Evolutionary conservation across 2,797 vertebrate species (phyloP), one percentile per base, ranked within the genome.

Genomic region (Pelochelys cantorii): DNA sequence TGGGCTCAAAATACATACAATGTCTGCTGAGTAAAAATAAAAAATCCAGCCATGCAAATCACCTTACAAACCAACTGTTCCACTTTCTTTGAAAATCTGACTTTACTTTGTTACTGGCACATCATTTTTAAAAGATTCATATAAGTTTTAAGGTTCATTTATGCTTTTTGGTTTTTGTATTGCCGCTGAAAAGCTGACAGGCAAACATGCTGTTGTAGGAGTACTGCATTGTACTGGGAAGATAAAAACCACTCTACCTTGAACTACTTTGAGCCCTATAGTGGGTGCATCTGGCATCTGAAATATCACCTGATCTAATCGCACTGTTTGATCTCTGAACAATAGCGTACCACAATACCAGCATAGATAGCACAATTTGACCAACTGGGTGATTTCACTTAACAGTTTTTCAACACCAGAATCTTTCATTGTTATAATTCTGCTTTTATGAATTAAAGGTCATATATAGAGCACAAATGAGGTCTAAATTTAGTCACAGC

Each of bases 401-500:
- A 86, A 78, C 94, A 91, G 90, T 89, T 96, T 95, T 83, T 59
- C 85, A 93, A 96, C 97, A 94, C 93, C 85, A 97, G 95, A 96
- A 97, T 95, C 96, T 93, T 96, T 97, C 94, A 78, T 95, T 95
- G 84, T 96, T 96, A 97, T 94, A 95, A 93, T 97, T 95, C 96
- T 97, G 95, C 89, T 71, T 98, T 98, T 97, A 98, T 97, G 98
- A 98, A 98, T 98, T 98, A 96, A 98, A 98, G 98, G 97, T 98
- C 98, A 98, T 98, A 98, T 98, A 99, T 96, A 98, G 98, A 98
- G 98, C 98, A 98, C 98, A 98, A 95, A 98, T 98, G 98, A 99
- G 98, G 98, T 98, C 98, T 99, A 98, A 98, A 98, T 98, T 98
- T 98, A 98, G 98, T 98, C 98, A 99, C 98, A 97, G 98, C 97